phyloP scores from a whole-genome alignment of 2,113 vertebrate genomes.

The Tragelaphus imberbis region DNA sequence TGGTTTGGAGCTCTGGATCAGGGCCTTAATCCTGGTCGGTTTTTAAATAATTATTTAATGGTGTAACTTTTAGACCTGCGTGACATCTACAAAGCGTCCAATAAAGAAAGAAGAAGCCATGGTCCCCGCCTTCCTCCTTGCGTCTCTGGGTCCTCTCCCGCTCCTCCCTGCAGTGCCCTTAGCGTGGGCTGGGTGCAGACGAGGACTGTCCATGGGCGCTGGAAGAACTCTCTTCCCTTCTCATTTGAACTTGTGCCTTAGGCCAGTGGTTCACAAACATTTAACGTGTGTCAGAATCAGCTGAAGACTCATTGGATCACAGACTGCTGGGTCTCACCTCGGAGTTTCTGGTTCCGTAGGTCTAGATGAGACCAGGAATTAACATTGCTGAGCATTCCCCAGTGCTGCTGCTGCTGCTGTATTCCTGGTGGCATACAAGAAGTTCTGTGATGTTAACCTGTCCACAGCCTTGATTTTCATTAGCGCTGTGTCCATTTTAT shows the following conservation, averaged over 20 bases:
- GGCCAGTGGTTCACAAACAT: not conserved
- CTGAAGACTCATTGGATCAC: not conserved
- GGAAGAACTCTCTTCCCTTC: not conserved
- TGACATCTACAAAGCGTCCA: conserved; percentile 66
- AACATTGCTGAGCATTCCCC: not conserved
- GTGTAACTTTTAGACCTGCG: conserved; percentile 79
- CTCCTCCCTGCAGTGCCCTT: not conserved
- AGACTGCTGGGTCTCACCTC: not conserved
- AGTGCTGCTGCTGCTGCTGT: not conserved
- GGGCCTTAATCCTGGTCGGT: conserved; percentile 72
- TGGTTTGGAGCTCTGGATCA: conserved; percentile 74
- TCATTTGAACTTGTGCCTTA: not conserved
- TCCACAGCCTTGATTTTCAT: not conserved
- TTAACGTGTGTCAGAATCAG: not conserved
- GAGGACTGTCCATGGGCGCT: accelerated
- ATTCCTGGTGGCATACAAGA: not conserved
- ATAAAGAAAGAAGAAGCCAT: conserved; percentile 79
- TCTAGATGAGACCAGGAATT: not conserved
- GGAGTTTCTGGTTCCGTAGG: not conserved
- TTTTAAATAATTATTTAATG: conserved; percentile 85
- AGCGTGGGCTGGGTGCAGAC: not conserved
- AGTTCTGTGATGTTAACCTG: not conserved
- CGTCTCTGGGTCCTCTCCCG: not conserved
- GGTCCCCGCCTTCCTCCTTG: not conserved
- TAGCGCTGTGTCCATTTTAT: not conserved